Base-by-base conservation (phyloP, 92 coral and sea anemone species). In the Porites evermanni region DNA sequence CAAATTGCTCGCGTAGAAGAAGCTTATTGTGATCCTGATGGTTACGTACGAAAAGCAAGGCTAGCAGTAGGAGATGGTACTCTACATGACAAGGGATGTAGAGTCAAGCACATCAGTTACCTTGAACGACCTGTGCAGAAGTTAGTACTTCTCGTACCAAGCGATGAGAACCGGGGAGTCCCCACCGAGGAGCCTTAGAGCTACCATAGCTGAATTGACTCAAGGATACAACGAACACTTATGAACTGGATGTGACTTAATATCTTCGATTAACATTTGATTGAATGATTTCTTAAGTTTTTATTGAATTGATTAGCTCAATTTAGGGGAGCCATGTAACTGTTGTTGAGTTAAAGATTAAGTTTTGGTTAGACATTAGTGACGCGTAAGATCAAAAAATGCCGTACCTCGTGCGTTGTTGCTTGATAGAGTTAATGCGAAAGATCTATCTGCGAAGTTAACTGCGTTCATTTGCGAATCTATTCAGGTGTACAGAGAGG, bases 261-360 rank as follows among this genome's bases (percentile, higher is more conserved):
- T 61, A 13, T 61, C 66, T 61, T 61, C 6, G 19, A 61, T 10
- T 61, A 17, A 61, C 66, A 61, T 17, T 61, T 19, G 10, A 8
- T 66, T 19, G 70, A 66, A 8, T 66, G 4, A 6, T n/a, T 2
- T 19, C 2, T 19, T n/a, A 26, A 26, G 29, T 19, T 10, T 19
- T 19, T n/a, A 10, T 66, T 19, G 21, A 66, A 66, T 66, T 66
- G 70, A 66, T n/a, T 66, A 21, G 21, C 29, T 47, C 82, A 80
- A 80, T 80, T 80, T 80, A 80, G 78, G 64, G 85, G 76, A 80
- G 85, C 76, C 85, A 80, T 80, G 85, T 80, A 58, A 78, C 83
- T 16, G 83, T 13, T 54, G 13, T 10, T 54, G 60, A 54, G 32
- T 29, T 29, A 29, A 29, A 29, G 32, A 29, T 29, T 29, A 29